Base-by-base conservation (phyloP, 64 coral and sea anemone genomes). In the Dendronephthya gigantea region DNA sequence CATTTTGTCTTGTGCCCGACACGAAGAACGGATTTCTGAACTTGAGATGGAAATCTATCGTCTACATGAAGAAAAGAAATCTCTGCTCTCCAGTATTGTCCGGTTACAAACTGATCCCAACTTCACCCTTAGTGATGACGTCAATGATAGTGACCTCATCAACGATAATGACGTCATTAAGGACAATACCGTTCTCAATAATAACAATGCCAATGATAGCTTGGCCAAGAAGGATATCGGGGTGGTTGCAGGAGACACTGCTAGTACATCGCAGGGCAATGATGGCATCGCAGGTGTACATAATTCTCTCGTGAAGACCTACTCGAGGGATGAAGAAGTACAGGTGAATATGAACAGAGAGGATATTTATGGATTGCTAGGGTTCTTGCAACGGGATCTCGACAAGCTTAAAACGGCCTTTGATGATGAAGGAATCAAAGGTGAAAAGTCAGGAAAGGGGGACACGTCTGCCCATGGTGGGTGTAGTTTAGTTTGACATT, bases 31-130 rank as follows among this genome's bases (percentile, higher is more conserved):
- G 0, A 36, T 79, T 12, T 79, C 72, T 0, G 72, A 79, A 79
- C 16, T 79, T 15, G 72, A 39, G 13, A 34, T 36, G 36, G 72
- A 79, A 79, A 33, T 79, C 7, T 34, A 36, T 34, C 72, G 72
- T 79, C 28, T 79, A 9, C 72, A 79, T 29, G 72, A 79, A 29
- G 72, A 79, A 39, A 79, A 79, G 29, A 79, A 79, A 39, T 79
- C 72, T 0, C 36, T 79, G 17, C 36, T 79, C 30, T 79, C 72
- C 19, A 79, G 32, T 16, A 79, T 79, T 0, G 36, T 79, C 15
- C 72, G 72, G 15, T 79, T 79, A 39, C 72, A 79, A 79, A 39
- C 72, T 33, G 72, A 79, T 34, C 72, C 72, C 15, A 79, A 79
- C 72, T 79, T 79, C 36, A 79, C 72, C 14, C 36, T 79, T 0